phyloP scores from a whole-genome alignment of 2,888 invertebrate species.

The Gryllus longicercus region DNA sequence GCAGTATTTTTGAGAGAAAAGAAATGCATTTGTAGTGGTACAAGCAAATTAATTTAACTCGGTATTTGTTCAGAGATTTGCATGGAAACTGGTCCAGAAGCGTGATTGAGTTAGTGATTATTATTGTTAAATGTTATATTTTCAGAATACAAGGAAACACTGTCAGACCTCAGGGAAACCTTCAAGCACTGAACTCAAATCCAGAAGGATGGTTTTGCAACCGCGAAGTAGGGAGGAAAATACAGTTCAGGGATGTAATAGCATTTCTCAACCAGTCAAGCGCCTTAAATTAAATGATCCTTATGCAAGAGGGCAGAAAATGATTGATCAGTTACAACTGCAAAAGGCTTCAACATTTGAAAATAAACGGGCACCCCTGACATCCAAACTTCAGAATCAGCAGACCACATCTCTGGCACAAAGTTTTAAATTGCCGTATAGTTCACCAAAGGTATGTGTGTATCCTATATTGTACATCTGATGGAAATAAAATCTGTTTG shows the following conservation, averaged over 20 bases:
- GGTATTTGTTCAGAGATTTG: no score
- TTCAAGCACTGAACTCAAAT: background rate
- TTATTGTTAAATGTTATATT: no score
- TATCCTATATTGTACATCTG: no score
- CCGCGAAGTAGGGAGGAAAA: background rate
- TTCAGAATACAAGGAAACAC: no score
- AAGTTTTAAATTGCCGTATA: background rate
- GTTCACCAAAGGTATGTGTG: background rate
- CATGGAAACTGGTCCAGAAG: no score
- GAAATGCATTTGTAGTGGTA: no score
- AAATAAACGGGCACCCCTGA: background rate
- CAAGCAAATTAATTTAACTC: no score
- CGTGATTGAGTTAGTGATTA: no score
- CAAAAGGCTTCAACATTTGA: background rate
- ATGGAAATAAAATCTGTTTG: no score
- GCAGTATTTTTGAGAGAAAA: no score
- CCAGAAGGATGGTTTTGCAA: background rate
- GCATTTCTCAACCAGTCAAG: background rate
- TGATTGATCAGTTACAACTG: background rate
- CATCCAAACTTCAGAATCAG: background rate
- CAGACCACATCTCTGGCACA: background rate
- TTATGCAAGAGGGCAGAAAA: background rate
- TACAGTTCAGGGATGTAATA: background rate
- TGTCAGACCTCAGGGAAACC: background rate
- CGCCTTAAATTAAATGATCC: background rate